Base-by-base conservation (phyloP, 1,140 invertebrate genomes). In the Anastrepha obliqua region DNA sequence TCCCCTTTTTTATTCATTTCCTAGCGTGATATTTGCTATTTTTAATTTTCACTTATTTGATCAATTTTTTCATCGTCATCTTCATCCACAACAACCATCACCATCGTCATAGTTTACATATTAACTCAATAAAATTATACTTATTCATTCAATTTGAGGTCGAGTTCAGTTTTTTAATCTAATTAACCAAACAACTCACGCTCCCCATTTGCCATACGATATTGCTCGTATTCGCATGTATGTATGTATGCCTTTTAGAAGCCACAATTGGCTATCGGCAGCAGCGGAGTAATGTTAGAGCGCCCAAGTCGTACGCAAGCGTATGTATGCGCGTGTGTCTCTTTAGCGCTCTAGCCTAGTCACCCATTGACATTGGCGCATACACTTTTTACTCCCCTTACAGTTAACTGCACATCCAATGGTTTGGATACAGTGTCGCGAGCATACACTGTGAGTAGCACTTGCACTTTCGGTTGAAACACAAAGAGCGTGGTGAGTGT, bases 81-180 rank as follows among this genome's bases (percentile, higher is more conserved):
- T 62, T 62, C 60, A 62, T 44, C 74, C 44, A 29, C 74, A 81
- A 29, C 51, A 55, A 81, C 47, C 17, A 55, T 13, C 74, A 81
- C 2, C 13, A 51, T 47, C 44, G 1, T 44, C 70, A 42, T 51
- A 51, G 60, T 62, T 62, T 67, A 65, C 85, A 89, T 89, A 88
- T 92, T 91, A 92, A 91, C 91, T 91, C 89, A 91, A 91, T 91
- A 90, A 91, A 92, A 92, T 90, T 91, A 90, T 91, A 90, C 91
- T 91, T 91, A 91, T 91, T 91, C 91, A 91, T 91, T 92, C 91
- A 92, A 91, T 91, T 91, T 92, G 91, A 91, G 91, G 91, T 91
- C 91, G 91, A 89, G 91, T 81, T 81, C 74, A 81, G 44, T 81
- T 51, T 81, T 81, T 81, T 81, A 81, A 81, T 81, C 44, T 81